A percentile compares a stretch with the other conserved stretches of the same genome.
phyloP scores from a whole-genome alignment of 2,888 invertebrate genomes.

The Hyles lineata region DNA sequence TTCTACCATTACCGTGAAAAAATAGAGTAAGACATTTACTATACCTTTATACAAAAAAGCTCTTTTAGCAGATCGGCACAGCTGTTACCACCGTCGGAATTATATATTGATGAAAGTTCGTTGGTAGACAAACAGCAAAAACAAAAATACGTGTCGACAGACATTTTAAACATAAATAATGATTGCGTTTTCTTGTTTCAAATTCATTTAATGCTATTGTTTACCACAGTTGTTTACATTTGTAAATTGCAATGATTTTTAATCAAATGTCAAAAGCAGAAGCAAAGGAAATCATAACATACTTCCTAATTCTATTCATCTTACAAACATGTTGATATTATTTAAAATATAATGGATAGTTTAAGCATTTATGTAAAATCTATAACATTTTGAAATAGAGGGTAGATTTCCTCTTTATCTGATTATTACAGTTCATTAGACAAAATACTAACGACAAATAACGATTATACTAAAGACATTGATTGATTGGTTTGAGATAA shows the following conservation, averaged over 20 bases:
- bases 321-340: too few relatives aligned
- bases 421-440: too few relatives aligned
- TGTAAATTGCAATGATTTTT: too few relatives aligned
- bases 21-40: neutral
- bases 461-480: too few relatives aligned
- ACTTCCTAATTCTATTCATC: too few relatives aligned
- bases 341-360: too few relatives aligned
- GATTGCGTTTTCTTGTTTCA: neutral
- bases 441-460: too few relatives aligned
- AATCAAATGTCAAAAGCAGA: neutral
- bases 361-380: too few relatives aligned
- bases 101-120: conserved; percentile 40
- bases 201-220: neutral
- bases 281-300: neutral
- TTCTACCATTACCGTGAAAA: neutral
- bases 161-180: neutral
- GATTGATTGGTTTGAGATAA: too few relatives aligned
- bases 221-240: neutral
- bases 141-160: conserved; percentile 45
- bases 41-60: conserved; percentile 15
- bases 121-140: conserved; percentile 47
- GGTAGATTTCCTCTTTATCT: too few relatives aligned
- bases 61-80: conserved; percentile 12
- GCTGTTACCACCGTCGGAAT: conserved; percentile 22
- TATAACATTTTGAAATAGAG: too few relatives aligned